Base-by-base conservation (phyloP, 2,888 invertebrate genomes). In the Elmis aenea region DNA sequence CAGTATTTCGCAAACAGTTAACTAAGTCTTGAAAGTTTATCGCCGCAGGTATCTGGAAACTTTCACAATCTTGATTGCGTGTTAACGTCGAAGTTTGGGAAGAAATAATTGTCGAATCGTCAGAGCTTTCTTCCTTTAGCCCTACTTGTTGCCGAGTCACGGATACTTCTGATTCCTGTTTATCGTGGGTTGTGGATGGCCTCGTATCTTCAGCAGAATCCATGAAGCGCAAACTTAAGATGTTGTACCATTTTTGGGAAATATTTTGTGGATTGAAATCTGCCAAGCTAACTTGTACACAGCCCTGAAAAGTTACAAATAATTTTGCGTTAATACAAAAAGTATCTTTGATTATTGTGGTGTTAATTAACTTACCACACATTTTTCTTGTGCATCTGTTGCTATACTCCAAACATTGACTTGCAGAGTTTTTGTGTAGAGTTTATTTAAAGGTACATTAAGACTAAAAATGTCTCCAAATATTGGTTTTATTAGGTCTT, bases 81-180 rank as follows among this genome's bases (percentile, higher is more conserved):
- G 95, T 95, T 13, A 95, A 73, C 0, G 95, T 96, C 1, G 94
- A 95, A 1, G 95, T 93, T 67, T 95, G 94, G 6, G 94, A 95
- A 2, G 94, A 91, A 52, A 95, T 94, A 47, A 95, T 90, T 0
- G 95, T 95, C 11, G 92, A 92, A 64, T 96, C 95, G 64, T 96
- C 95, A 13, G 93, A 93, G 52, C 93, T 94, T 66, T 95, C 95
- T 61, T 95, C 95, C 62, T 84, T 70, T 37, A 62, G 62, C 23
- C 57, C 46, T 28, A 55, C 54, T 31, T 54, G 52, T 40, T 44
- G 38, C 39, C 44, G 40, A 8, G 40, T 64, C 26, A 68, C 61
- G 2, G 72, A 71, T n/a, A 71, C 57, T 33, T 74, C 74, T 2
- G 71, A 71, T 42, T 75, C 74, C 57, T 73, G 72, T 46, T 72